Evolutionary conservation across 2,888 invertebrate species (phyloP), one percentile per base, ranked within the genome.

Genomic region (Aquatica leii): DNA sequence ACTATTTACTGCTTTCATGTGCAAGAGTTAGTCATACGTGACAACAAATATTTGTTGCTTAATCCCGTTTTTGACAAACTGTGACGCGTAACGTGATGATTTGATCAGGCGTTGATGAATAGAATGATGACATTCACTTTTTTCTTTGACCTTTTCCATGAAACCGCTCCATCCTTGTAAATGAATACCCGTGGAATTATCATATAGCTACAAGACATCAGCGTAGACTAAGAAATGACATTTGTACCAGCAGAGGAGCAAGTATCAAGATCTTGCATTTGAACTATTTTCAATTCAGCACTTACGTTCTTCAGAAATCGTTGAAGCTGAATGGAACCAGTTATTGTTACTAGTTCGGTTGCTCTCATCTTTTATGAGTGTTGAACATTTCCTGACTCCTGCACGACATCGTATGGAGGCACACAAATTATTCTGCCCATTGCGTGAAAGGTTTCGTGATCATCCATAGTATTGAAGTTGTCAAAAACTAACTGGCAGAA

Each of bases 341-440:
- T 6, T 31, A 31, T 31, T 31, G 31, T 31, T 9, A 31, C 31
- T 31, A 31, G 31, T 31, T 31, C 31, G 31, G 31, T 4, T 31
- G 31, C 31, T 6, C 31, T 31, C 31, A 31, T 31, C 37, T 12
- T 37, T 37, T 37, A 2, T 8, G 37, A 37, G 37, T n/a, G 37
- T 37, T 37, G 37, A 12, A 37, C 37, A 37, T 37, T 37, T 37
- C 37, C 37, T 37, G n/a, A 37, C 37, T 37, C 3, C 37, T 37
- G 37, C 37, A 37, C n/a, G 37, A 9, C 37, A 37, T 37, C 37
- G 37, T 37, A 37, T 40, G 55, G 55, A 15, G 54, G 20, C 3
- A 54, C 17, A 11, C 41, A 41, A 1, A 21, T 21, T 21, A 54
- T 41, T n/a, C 41, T 41, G 11, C 54, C 43, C 54, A 54, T 54